Evolutionary conservation across 2,113 vertebrate genomes (phyloP), one percentile per base, ranked within the genome.

Genomic region (Empidonax traillii): DNA sequence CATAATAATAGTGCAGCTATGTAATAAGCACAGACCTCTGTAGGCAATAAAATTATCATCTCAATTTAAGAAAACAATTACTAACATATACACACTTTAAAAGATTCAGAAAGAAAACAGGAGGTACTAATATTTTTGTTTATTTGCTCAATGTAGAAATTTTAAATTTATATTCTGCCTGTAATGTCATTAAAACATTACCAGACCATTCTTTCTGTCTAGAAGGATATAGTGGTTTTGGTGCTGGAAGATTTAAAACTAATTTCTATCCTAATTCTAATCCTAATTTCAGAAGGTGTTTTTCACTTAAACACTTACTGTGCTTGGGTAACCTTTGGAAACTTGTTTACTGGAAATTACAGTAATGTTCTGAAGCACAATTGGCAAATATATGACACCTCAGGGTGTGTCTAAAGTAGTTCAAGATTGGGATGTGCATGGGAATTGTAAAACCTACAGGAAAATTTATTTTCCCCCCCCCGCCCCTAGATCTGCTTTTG

Each of bases 391-490:
- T 7, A 10, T 76, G 33, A 55, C 43, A 62, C 39, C 24, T 74
- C 35, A n/a, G 39, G 31, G 18, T 33, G 7, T 2, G 0, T 46
- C 28, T 84, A 31, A 86, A 91, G n/a, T 23, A 83, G 15, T 69
- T 87, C 31, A 82, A n/a, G 17, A 18, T 12, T 37, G 14, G 14
- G 13, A 23, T 72, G 20, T 49, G 5, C 49, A 25, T 6, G 82
- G 39, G 44, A 68, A 49, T 79, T 69, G 17, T 8, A 37, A 53
- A 79, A 61, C 8, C 3, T 33, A 4, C 14, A 44, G 19, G 62
- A n/a, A 68, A 65, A 52, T 2, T 1, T 11, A 30, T 49, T 41
- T 33, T 30, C 21, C 33, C 8, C 1, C 6, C 6, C 6, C 6
- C 5, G 5, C 4, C 4, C 62, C 27, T 27, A 2, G 1, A n/a